Conservation (phyloP, 2,797 vertebrate species). For the Esox lucius region DNA sequence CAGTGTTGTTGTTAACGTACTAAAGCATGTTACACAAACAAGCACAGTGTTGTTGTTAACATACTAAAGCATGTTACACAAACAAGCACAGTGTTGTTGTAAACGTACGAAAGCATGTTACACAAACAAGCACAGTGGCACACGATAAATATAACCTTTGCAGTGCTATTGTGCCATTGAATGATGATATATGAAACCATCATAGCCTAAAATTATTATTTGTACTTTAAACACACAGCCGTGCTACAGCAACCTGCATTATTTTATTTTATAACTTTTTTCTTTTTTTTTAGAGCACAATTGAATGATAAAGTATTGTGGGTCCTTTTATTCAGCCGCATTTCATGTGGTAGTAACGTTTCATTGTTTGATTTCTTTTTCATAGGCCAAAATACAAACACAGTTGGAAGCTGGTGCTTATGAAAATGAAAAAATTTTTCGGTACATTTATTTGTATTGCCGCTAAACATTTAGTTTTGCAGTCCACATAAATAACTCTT, state of each 20-base stretch:
- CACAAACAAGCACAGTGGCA: slow-evolving; percentile 27
- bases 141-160: neutral
- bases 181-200: neutral
- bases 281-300: neutral
- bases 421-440: neutral
- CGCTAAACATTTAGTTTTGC: neutral
- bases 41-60: slow-evolving; percentile 24
- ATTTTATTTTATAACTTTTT: neutral
- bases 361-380: neutral
- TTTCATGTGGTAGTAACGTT: neutral
- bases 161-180: neutral
- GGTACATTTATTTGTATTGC: neutral
- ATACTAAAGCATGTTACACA: slow-evolving; percentile 13
- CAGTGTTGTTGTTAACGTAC: neutral
- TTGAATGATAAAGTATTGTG: neutral
- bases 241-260: neutral
- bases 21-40: slow-evolving; percentile 22
- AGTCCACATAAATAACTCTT: too few species aligned
- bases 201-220: neutral
- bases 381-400: neutral
- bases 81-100: slow-evolving; percentile 30
- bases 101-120: slow-evolving; percentile 9
- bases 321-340: neutral
- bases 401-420: neutral
- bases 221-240: neutral